Conservation (phyloP, 2,113 vertebrate species). For the Proterorhinus semilunaris region DNA sequence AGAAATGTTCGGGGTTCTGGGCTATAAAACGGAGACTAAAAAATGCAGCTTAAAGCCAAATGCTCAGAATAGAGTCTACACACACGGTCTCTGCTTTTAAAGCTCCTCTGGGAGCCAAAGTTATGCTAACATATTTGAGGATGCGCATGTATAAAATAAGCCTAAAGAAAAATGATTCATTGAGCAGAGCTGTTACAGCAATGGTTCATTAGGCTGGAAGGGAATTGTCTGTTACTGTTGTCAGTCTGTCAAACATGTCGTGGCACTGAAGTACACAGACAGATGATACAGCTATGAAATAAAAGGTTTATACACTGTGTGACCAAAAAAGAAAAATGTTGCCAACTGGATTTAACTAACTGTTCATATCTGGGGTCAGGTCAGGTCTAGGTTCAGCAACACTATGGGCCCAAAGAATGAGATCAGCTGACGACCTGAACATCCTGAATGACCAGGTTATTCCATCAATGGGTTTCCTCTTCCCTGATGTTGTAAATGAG, state of each 20-base stretch:
- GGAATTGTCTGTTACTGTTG: conserved; percentile 59
- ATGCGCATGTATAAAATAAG: conserved; percentile 53
- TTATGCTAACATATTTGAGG: conserved; percentile 50
- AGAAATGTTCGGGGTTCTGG: too few relatives aligned
- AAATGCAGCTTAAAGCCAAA: conserved; percentile 3
- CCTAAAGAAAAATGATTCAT: conserved; percentile 73
- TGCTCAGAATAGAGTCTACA: not conserved
- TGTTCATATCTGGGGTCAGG: too few relatives aligned
- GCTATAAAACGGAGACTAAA: not conserved
- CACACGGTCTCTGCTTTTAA: conserved; percentile 9
- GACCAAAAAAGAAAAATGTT: too few relatives aligned
- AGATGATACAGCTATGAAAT: not conserved
- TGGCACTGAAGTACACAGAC: not conserved
- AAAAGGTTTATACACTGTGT: too few relatives aligned
- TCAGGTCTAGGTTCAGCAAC: too few relatives aligned
- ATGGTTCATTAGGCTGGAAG: conserved; percentile 14
- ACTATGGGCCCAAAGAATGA: too few relatives aligned
- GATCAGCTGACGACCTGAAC: too few relatives aligned
- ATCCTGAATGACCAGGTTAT: too few relatives aligned
- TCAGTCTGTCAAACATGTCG: conserved; percentile 32
- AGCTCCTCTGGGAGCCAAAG: conserved; percentile 33
- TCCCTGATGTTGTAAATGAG: too few relatives aligned
- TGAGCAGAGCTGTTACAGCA: conserved; percentile 44
- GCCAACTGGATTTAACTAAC: too few relatives aligned
- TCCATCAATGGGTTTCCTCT: too few relatives aligned